These are phyloP conservation scores for Glomeris maerens DNA, from an alignment of 1,140 invertebrate genomes.

Conservation along the genomic window DNA sequence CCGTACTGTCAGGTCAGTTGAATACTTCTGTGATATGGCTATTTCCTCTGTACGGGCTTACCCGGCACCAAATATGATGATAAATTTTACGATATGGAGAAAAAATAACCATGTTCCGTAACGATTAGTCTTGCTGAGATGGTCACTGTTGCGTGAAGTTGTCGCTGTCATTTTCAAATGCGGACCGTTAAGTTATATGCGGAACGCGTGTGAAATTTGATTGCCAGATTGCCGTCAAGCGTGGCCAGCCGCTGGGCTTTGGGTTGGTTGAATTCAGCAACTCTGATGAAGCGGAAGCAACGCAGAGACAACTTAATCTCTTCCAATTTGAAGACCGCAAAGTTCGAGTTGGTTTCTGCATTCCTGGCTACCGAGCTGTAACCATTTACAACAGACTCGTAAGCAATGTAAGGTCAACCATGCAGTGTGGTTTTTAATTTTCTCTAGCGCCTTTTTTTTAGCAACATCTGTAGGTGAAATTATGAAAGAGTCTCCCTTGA, in stretches of 20 bases:
- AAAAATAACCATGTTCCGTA: too few species aligned
- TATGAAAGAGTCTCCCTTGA: too few species aligned
- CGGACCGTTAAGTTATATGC: background rate
- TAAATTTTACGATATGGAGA: too few species aligned
- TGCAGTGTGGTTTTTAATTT: background rate
- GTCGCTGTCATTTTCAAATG: background rate
- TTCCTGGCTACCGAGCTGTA: constrained; percentile 41
- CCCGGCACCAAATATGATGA: too few species aligned
- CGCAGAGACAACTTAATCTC: constrained; percentile 32
- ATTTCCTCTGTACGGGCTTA: too few species aligned
- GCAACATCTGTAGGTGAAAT: too few species aligned
- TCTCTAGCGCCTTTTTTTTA: background rate
- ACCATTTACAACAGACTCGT: constrained; percentile 38
- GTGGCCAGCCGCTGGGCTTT: constrained; percentile 41
- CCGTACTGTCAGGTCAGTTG: constrained; percentile 43
- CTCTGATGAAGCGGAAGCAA: constrained; percentile 37
- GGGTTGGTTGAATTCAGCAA: constrained; percentile 40
- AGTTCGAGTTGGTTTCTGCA: constrained; percentile 40
- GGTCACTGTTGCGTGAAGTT: too few species aligned
- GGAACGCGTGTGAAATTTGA: background rate
- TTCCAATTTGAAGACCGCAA: constrained; percentile 30
- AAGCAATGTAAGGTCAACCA: constrained; percentile 6
- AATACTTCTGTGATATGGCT: too few species aligned
- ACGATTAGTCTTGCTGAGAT: too few species aligned
- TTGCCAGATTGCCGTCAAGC: constrained; percentile 40